Percentiles rank a stretch among this genome's conserved stretches.
Conservation (phyloP, 2,797 vertebrate species). For the Carcharodon carcharias region DNA sequence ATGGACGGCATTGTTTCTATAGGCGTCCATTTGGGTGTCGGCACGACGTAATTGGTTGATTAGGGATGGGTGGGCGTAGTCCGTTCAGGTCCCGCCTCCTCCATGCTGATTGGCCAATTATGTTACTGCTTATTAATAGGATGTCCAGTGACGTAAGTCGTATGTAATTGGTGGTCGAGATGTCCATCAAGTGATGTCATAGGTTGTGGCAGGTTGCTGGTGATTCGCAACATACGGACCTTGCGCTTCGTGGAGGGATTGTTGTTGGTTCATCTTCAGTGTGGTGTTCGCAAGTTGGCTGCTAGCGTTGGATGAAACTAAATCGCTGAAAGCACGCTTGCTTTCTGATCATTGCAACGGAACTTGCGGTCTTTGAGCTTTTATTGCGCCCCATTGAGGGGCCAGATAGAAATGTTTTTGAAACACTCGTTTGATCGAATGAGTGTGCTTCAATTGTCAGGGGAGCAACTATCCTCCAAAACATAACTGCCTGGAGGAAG, state of each 20-base stretch:
- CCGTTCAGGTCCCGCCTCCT: neutral
- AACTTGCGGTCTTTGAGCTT: neutral
- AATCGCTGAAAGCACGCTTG: neutral
- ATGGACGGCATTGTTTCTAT: neutral
- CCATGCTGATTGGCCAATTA: neutral
- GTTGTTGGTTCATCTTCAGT: neutral
- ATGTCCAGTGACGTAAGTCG: neutral
- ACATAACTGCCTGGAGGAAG: neutral
- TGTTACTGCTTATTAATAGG: neutral
- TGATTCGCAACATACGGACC: conserved; percentile 18
- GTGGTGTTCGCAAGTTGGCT: neutral
- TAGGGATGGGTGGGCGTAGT: too few species aligned
- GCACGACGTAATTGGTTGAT: neutral
- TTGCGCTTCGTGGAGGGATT: neutral
- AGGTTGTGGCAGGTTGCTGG: neutral
- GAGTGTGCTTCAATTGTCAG: neutral
- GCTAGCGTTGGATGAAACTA: neutral
- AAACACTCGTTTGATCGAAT: neutral
- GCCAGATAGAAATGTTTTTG: neutral
- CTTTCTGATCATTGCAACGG: neutral
- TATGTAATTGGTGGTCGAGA: neutral
- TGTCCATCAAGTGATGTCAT: neutral
- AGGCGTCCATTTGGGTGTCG: conserved; percentile 14
- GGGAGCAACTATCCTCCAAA: neutral
- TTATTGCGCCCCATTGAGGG: neutral